phyloP scores from a whole-genome alignment of 2,113 vertebrate species.

The Oreochromis spilurus region DNA sequence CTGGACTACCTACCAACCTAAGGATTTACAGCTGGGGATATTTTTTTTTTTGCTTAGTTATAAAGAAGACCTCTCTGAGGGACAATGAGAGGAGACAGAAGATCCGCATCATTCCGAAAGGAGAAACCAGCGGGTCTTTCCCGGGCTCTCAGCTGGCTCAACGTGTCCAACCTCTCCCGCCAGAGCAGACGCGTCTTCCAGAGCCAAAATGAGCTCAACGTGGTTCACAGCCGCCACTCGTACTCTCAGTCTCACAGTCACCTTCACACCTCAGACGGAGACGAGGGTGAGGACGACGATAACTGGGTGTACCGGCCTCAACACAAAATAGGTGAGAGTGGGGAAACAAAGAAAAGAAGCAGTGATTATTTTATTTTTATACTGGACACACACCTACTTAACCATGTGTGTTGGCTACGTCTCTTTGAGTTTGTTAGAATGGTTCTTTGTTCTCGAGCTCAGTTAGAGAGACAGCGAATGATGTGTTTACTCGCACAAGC shows the following conservation, averaged over 20 bases:
- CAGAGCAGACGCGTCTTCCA: slow-evolving; percentile 87
- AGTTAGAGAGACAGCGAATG: slow-evolving; percentile 15
- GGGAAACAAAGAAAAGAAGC: not conserved
- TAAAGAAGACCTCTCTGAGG: not conserved
- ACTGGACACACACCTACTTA: not conserved
- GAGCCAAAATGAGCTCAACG: slow-evolving; percentile 84
- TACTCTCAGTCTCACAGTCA: slow-evolving; percentile 33
- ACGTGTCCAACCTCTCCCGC: slow-evolving; percentile 84
- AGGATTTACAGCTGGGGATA: slow-evolving; percentile 1
- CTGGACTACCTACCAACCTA: not conserved
- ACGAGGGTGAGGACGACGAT: slow-evolving; percentile 74
- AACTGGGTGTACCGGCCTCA: slow-evolving; percentile 84
- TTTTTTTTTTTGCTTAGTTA: not conserved
- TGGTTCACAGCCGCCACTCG: slow-evolving; percentile 40
- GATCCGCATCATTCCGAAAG: slow-evolving; percentile 77
- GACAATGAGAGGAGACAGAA: slow-evolving; percentile 86
- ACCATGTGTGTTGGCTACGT: not conserved
- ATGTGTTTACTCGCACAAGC: slow-evolving; percentile 33
- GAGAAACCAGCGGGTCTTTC: slow-evolving; percentile 79
- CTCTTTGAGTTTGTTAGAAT: not conserved
- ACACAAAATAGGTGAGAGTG: slow-evolving; percentile 83
- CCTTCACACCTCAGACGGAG: slow-evolving; percentile 46
- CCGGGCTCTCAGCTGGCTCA: slow-evolving; percentile 91
- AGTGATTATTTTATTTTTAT: not conserved
- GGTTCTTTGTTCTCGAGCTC: not conserved